A percentile compares a stretch with the other conserved stretches of the same genome.
These are phyloP conservation scores for Neodon shergylaensis DNA, from an alignment of 2,113 vertebrate genomes.

Conservation along the genomic window DNA sequence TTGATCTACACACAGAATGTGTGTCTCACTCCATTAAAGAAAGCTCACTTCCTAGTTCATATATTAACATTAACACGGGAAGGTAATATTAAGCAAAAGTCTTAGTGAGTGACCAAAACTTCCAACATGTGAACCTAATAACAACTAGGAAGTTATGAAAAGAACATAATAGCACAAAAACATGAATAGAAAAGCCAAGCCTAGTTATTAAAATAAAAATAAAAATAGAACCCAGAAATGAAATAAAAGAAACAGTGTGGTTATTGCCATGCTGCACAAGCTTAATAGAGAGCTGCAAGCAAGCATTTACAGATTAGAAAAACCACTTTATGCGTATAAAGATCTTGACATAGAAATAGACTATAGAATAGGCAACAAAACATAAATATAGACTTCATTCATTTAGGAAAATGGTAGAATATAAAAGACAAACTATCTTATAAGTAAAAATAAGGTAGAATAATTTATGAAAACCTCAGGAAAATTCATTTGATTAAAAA, in stretches of 20 bases:
- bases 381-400: neutral
- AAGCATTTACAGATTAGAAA: neutral
- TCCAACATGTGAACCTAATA: neutral
- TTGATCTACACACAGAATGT: neutral
- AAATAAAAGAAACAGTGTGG: neutral
- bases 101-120: neutral
- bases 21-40: neutral
- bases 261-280: accelerated
- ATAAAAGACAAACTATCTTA: neutral
- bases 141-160: neutral
- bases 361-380: neutral
- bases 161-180: neutral
- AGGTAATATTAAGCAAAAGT: neutral
- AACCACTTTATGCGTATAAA: neutral
- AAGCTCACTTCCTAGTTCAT: neutral
- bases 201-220: neutral
- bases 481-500: neutral
- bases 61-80: neutral
- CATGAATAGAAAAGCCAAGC: neutral
- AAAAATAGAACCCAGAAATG: neutral
- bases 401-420: neutral
- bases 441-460: slow-evolving; percentile 31
- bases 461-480: slow-evolving; percentile 8
- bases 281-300: neutral
- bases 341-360: neutral